Evolutionary conservation across 2,888 invertebrate species (phyloP), one percentile per base, ranked within the genome.

Genomic region (Trachelus stipa): DNA sequence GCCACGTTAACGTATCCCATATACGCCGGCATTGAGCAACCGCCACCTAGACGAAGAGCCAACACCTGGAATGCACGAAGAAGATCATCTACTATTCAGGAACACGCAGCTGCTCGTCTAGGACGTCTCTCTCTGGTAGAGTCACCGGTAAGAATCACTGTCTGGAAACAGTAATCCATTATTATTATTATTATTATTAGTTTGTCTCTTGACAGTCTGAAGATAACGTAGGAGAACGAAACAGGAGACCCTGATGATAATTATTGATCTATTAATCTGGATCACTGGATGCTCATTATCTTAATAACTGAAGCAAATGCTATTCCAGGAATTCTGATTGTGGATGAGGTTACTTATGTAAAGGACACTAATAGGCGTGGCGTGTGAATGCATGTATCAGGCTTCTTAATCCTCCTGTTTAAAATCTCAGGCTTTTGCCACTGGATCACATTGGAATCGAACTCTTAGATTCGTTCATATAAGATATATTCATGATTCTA

Each of bases 1-100:
- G 90, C 88, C 56, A 90, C 91, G 56, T 82, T 90, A 82, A 90
- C 90, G 33, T 90, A 90, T 84, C 90, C 91, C 73, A 90, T 90
- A 82, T 90, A 90, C 79, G 90, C 88, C 34, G 89, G 88, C 68
- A 89, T 90, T 56, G 90, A 90, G 82, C 82, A 88, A 83, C 81
- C 87, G 75, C 83, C 84, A 11, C 85, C 84, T 33, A 88, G 91
- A 82, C 86, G 85, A 77, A 84, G 91, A 75, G 87, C 90, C 76
- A 87, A 89, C 76, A 88, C 88, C 9, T 91, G 90, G 89, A 88
- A 84, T 78, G 81, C 85, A 9, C 86, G 88, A 30, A 84, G 88
- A 73, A 81, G 84, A 75, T 83, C 85, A 33, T 77, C 81, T 75
- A 82, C 85, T 69, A 76, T 86, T 33, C 81, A 84, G 34, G 86